Evolutionary conservation across 2,113 vertebrate genomes (phyloP), one percentile per base, ranked within the genome.

Genomic region (Sclerurus mexicanus): DNA sequence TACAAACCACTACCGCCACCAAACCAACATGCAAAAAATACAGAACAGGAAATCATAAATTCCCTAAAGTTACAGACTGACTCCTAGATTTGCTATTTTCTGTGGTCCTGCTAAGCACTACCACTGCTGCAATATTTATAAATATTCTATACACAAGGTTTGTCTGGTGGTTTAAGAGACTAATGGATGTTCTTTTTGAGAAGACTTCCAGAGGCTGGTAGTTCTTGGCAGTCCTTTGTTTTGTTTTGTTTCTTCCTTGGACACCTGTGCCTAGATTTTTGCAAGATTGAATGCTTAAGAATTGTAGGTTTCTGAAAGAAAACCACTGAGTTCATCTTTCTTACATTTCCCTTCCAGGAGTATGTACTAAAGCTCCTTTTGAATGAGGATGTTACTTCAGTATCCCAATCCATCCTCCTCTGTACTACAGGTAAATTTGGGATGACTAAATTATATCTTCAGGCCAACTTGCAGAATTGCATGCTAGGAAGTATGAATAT

Each of bases 21-120:
- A 85, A 97, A 98, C 98, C 97, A 55, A 98, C 99, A 99, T 99
- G 99, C 99, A 99, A 98, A 90, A 96, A 81, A 52, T 96, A 96
- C 68, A 85, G 67, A 96, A 96, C 85, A 95, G 86, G 90, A 95
- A 85, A 96, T 93, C 60, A 78, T 63, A 31, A 78, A 50, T 84
- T 94, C 68, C 81, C 84, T 96, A 81, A 56, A 77, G 59, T 83
- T 94, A 83, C 35, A 35, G 56, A 94, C 69, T 66, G 89, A 52
- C 69, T 90, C 90, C 56, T 62, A 39, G 28, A 75, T 69, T 64
- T 89, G 56, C 69, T 93, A 1, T 37, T 75, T 85, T 78, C 82
- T 91, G 78, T 66, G 92, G 60, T 56, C 58, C 93, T 92, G 63
- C 40, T 83, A 72, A 55, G 20, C 22, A 53, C 72, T 39, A 28